These are phyloP conservation scores for Dyspetes luteomarginatus DNA, from an alignment of 2,888 invertebrate species.

Conservation along the genomic window DNA sequence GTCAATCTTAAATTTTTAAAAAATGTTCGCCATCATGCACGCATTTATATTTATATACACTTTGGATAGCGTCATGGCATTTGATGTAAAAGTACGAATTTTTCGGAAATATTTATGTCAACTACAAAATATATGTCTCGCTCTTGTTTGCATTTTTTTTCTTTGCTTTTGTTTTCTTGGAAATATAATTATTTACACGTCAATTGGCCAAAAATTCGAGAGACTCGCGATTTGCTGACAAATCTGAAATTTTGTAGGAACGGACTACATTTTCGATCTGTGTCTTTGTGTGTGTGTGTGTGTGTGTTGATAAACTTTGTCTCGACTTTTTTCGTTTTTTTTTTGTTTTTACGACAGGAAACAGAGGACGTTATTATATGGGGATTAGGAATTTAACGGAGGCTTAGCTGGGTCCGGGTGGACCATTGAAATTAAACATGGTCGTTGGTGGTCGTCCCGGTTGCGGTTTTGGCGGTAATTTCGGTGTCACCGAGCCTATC, in stretches of 20 bases:
- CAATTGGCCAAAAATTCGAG: constrained; percentile 1
- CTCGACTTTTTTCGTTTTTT: constrained; percentile 17
- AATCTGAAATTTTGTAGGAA: constrained; percentile 43
- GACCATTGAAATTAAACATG: constrained; percentile 82
- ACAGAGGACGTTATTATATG: constrained; percentile 11
- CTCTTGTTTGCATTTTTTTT: not conserved
- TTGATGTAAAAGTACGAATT: constrained; percentile 41
- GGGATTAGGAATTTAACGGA: constrained; percentile 5
- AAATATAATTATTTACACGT: constrained; percentile 49
- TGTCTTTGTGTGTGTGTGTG: no score
- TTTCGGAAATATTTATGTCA: constrained; percentile 39
- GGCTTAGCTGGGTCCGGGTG: constrained; percentile 80
- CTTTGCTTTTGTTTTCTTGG: constrained; percentile 8
- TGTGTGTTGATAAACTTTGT: constrained; percentile 6
- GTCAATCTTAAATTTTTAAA: not conserved
- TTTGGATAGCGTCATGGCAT: constrained; percentile 20
- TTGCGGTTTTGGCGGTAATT: constrained; percentile 81
- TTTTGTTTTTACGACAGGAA: constrained; percentile 11
- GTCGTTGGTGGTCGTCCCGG: constrained; percentile 81
- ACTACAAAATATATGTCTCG: constrained; percentile 33
- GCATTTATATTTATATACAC: constrained; percentile 52
- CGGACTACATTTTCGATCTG: constrained; percentile 47
- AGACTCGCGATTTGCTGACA: constrained; percentile 40
- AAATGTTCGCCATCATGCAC: not conserved
- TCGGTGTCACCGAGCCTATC: constrained; percentile 81